These are phyloP conservation scores for Vanessa tameamea DNA, from an alignment of 1,140 invertebrate genomes.

Conservation along the genomic window DNA sequence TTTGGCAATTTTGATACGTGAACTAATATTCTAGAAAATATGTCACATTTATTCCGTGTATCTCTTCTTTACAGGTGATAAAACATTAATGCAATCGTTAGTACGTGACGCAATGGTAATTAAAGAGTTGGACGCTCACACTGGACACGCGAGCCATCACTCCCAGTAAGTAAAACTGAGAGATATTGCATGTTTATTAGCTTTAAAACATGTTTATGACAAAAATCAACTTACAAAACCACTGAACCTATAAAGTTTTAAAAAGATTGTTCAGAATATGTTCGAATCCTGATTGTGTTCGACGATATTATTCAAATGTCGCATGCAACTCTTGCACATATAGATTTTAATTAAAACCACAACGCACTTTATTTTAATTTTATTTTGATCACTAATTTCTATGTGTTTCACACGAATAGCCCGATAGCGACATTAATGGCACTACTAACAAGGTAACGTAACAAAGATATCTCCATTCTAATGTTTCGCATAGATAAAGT, in stretches of 20 bases:
- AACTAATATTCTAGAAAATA: too few relatives aligned
- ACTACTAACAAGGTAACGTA: slow-evolving; percentile 91
- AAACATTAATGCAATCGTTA: slow-evolving; percentile 90
- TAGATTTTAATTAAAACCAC: slow-evolving; percentile 35
- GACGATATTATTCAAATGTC: slow-evolving; percentile 15
- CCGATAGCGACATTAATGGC: slow-evolving; percentile 93
- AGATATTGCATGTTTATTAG: slow-evolving; percentile 37
- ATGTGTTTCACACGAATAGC: slow-evolving; percentile 83
- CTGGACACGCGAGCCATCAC: slow-evolving; percentile 73
- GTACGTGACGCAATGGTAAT: slow-evolving; percentile 91
- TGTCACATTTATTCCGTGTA: background rate
- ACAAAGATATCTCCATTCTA: slow-evolving; percentile 55
- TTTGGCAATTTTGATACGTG: too few relatives aligned
- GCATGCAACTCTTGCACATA: slow-evolving; percentile 35
- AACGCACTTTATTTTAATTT: slow-evolving; percentile 48
- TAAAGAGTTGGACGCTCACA: slow-evolving; percentile 86
- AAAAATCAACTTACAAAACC: slow-evolving; percentile 13
- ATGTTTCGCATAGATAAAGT: slow-evolving; percentile 49
- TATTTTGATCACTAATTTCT: slow-evolving; percentile 72
- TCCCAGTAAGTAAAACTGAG: slow-evolving; percentile 66
- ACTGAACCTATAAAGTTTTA: slow-evolving; percentile 6
- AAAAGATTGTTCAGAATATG: slow-evolving; percentile 11
- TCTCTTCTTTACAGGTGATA: slow-evolving; percentile 84
- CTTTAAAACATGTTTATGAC: slow-evolving; percentile 15
- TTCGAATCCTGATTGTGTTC: background rate